Base-by-base conservation (phyloP, 2,113 vertebrate genomes). In the Neodon shergylaensis region DNA sequence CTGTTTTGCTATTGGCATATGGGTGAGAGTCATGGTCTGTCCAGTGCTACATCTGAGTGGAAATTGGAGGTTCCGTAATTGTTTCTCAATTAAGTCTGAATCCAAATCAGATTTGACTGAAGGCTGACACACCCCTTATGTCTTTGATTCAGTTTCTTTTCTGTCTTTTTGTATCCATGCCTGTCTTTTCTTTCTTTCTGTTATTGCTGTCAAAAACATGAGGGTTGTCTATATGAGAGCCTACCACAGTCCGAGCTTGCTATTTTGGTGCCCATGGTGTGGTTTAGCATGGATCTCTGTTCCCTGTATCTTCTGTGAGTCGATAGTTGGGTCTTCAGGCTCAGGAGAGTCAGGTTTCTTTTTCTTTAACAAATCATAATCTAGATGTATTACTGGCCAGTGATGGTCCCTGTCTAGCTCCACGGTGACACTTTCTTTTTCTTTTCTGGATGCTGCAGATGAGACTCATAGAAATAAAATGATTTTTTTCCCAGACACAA, bases 341-440 rank as follows among this genome's bases (percentile, higher is more conserved):
- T 96, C 91, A 65, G 89, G 61, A 88, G 61, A 92, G 78, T 82
- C 22, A 52, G 22, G 4, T 85, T 96, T 42, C 83, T 82, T 90
- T 92, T 96, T 78, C 52, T 61, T 65, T 92, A 26, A 39, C 86
- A 92, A 89, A 92, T 77, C 16, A 12, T 73, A 66, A 90, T 92
- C 10, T 88, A 70, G 12, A 66, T 72, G 90, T 88, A 52, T 81
- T 85, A 77, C 52, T 52, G 89, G 54, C 5, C 21, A 49, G 17
- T 58, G 52, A 49, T 88, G 47, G 52, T 91, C 47, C 85, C 1
- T 28, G 44, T 11, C 12, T 31, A 77, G 0, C 44, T 96, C 7
- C 90, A n/a, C 77, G 54, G n/a, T 70, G 54, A 33, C 13, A 36
- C 42, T 73, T 92, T 54, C 31, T 79, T 65, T 49, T 49, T 19